phyloP scores from a whole-genome alignment of 2,888 invertebrate species.

The Chaetogeoica ovagalla region DNA sequence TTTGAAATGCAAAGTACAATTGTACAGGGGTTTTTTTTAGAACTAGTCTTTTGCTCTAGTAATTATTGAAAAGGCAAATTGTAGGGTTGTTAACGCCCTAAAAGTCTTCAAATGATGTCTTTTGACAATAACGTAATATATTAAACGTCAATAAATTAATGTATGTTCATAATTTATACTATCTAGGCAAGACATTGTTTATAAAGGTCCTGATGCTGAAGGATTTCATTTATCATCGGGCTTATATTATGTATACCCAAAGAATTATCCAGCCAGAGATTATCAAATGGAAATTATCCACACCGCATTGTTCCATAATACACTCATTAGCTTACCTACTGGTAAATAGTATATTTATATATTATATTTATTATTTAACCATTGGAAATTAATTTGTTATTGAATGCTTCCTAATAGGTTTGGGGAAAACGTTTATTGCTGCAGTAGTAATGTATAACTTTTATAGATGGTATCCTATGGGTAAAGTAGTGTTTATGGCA shows the following conservation, averaged over 20 bases:
- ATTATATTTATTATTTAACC: not conserved
- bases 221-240: conserved; percentile 79
- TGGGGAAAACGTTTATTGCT: conserved; percentile 96
- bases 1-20: too few relatives aligned
- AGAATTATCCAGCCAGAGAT: conserved; percentile 81
- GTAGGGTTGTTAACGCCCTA: too few relatives aligned
- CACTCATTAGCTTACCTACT: conserved; percentile 77
- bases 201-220: conserved; percentile 64
- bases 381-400: not conserved
- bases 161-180: not conserved
- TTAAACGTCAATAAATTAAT: not conserved
- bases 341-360: conserved; percentile 57
- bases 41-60: too few relatives aligned
- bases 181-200: conserved; percentile 54
- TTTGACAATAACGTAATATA: too few relatives aligned
- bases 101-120: too few relatives aligned
- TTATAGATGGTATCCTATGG: conserved; percentile 85
- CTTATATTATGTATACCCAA: conserved; percentile 88
- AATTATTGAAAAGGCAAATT: too few relatives aligned
- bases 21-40: too few relatives aligned
- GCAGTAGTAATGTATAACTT: conserved; percentile 97
- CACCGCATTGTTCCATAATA: conserved; percentile 80
- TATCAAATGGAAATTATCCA: conserved; percentile 87
- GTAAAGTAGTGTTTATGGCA: conserved; percentile 88
- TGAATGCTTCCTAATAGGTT: conserved; percentile 67